Evolutionary conservation across 2,113 vertebrate species (phyloP), one percentile per base, ranked within the genome.

Genomic region (Coreoperca whiteheadi): DNA sequence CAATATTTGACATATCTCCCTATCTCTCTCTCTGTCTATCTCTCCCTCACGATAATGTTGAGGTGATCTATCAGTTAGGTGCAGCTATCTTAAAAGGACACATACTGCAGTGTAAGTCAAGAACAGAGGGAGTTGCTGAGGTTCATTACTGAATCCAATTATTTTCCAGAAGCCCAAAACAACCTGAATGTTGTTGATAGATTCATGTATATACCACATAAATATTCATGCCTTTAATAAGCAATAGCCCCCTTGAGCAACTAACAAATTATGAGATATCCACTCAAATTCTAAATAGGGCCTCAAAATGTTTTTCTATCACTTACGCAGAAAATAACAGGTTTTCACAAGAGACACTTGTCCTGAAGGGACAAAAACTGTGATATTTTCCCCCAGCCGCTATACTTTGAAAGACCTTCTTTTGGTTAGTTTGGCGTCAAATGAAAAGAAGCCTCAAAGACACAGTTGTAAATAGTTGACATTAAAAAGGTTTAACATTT

Each of bases 171-270:
- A 84, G 78, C 82, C 86, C 64, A 86, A 90, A 92, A 94, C 87
- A 92, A 88, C 87, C 89, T 88, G 85, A 91, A 89, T 87, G 89
- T 87, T 93, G 86, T 88, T 91, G 89, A 90, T 84, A 91, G 87
- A 93, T 86, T 85, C 83, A 87, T 92, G 74, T 90, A 92, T 92
- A 90, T 80, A 82, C 63, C 72, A 69, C 86, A 92, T 94, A 86
- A 89, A 93, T 93, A 95, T 92, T 93, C 87, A 92, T 90, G 70
- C 37, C 18, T 77, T 90, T 87, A 93, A 93, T 93, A 89, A 94
- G 90, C 25, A 92, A 91, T 89, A 89, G 60, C 50, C 77, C 89
- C 94, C 87, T 82, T 73, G 28, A 93, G 92, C 86, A 73, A 82
- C 66, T 16, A 81, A 87, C 73, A 93, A 93, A 92, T 91, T 88